Evolutionary conservation across 2,888 invertebrate genomes (phyloP), one percentile per base, ranked within the genome.

Genomic region (Epistrophe grossulariae): DNA sequence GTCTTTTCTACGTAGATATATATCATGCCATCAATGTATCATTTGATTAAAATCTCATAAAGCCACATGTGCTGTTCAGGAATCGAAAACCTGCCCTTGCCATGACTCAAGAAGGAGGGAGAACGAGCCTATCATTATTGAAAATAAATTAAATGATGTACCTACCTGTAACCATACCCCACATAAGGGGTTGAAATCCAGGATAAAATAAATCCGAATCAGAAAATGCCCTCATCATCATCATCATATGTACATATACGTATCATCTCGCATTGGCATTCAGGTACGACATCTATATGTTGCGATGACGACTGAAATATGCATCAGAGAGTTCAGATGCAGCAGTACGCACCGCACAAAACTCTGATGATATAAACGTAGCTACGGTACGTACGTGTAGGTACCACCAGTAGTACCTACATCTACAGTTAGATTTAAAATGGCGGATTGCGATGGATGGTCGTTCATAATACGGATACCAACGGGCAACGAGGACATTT

Each of bases 401-500:
- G 9, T 35, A 31, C 24, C 24, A 24, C 24, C 24, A 24, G 3
- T 24, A 31, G 24, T 28, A 19, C 19, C 2, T 66, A 19, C 24
- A 57, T 31, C 52, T 71, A 79, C 40, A 76, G n/a, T 19, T 48
- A 19, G 48, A 35, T 48, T 74, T 66, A 82, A 82, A 82, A 78
- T 82, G 78, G 77, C 82, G 57, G 72, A 81, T 68, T 70, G 38
- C 43, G 52, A 19, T 62, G 38, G 45, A 45, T 64, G 31, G 66
- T 52, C 50, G 59, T 73, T 28, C 59, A 59, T 24, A 24, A 24
- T 24, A 24, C 24, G 40, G 70, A 70, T 60, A 50, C 17, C 15
- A 57, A 57, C 31, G n/a, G 19, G 8, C 52, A 55, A 28, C 13
- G 55, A 9, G 28, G 11, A 38, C 17, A 59, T 45, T 48, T 57